phyloP scores from a whole-genome alignment of 2,797 vertebrate species.

The Pelodytes ibericus region DNA sequence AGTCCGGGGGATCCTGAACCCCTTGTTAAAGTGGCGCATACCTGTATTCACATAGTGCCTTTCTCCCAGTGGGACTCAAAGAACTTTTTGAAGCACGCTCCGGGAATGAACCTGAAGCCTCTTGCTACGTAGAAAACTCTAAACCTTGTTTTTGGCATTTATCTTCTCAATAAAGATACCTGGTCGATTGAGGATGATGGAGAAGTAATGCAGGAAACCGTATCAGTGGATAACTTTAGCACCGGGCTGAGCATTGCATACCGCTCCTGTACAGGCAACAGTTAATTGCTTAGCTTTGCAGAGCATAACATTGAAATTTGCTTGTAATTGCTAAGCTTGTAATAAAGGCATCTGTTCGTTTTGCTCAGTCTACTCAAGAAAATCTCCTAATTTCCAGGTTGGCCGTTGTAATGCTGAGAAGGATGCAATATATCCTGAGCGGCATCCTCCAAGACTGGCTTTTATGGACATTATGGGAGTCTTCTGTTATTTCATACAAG shows the following conservation, averaged over 20 bases:
- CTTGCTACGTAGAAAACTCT: no score
- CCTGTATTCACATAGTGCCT: no score
- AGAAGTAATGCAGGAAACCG: background rate
- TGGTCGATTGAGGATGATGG: background rate
- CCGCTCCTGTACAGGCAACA: constrained; percentile 13
- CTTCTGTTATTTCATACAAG: constrained; percentile 47
- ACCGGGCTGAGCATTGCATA: background rate
- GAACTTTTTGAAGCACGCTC: no score
- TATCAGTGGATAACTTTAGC: background rate
- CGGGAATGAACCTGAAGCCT: no score
- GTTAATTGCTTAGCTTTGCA: constrained; percentile 45
- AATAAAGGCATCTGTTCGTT: constrained; percentile 52
- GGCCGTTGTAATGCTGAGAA: constrained; percentile 49
- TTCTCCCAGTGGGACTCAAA: no score
- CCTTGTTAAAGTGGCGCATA: no score
- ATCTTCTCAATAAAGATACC: background rate
- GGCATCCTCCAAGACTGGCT: constrained; percentile 26
- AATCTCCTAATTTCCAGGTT: constrained; percentile 42
- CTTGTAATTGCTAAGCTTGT: constrained; percentile 51
- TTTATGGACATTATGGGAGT: constrained; percentile 49
- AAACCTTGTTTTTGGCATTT: no score
- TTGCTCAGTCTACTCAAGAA: constrained; percentile 22
- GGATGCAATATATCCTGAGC: constrained; percentile 42
- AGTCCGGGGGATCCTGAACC: no score
- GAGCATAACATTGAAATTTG: constrained; percentile 33